Percentiles rank a stretch among this genome's conserved stretches.
phyloP scores from a whole-genome alignment of 2,888 invertebrate genomes.

The Drymonia ruficornis region DNA sequence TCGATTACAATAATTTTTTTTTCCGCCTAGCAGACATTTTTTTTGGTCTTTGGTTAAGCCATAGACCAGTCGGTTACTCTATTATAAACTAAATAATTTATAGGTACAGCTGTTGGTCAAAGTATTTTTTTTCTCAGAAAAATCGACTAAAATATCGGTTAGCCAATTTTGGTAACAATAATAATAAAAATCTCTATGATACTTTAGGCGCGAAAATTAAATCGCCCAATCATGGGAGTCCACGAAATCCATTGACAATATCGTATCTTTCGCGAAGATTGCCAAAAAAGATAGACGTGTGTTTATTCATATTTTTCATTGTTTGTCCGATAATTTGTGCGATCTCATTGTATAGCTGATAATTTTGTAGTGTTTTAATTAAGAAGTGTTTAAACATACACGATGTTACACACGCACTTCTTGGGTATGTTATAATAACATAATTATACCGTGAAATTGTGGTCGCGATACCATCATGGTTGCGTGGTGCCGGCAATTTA shows the following conservation, averaged over 20 bases:
- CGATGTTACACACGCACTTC: slow-evolving; percentile 63
- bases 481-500: slow-evolving; percentile 31
- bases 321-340: slow-evolving; percentile 37
- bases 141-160: too few relatives aligned
- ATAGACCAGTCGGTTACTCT: too few relatives aligned
- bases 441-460: slow-evolving; percentile 49
- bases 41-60: neutral
- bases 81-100: too few relatives aligned
- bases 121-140: too few relatives aligned
- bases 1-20: neutral
- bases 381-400: slow-evolving; percentile 49
- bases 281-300: slow-evolving; percentile 71
- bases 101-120: too few relatives aligned
- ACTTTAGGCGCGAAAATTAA: slow-evolving; percentile 18
- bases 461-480: slow-evolving; percentile 15
- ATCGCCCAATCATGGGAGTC: slow-evolving; percentile 62
- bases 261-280: slow-evolving; percentile 32
- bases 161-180: too few relatives aligned
- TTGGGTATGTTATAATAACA: slow-evolving; percentile 73
- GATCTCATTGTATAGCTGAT: slow-evolving; percentile 44
- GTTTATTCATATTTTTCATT: slow-evolving; percentile 36
- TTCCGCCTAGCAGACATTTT: neutral
- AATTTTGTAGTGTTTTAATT: slow-evolving; percentile 35
- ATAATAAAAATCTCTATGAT: neutral
- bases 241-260: slow-evolving; percentile 81